Percentiles rank a stretch among this genome's conserved stretches.
phyloP scores from a whole-genome alignment of 2,888 invertebrate species.

The Amphimallon solstitiale region DNA sequence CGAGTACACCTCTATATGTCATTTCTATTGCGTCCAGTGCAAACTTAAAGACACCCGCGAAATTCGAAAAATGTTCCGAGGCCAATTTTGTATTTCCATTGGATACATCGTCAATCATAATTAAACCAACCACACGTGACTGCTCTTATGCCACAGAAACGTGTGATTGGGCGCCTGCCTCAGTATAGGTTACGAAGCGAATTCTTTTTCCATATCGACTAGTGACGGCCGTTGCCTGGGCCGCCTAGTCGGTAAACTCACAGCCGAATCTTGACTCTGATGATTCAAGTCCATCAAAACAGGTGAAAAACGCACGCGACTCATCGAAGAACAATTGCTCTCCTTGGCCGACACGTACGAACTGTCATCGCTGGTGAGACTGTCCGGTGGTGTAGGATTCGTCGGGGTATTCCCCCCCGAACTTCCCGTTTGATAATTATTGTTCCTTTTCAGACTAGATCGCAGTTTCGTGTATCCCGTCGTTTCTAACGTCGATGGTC shows the following conservation, averaged over 20 bases:
- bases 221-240: constrained; percentile 64
- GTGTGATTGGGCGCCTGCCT: constrained; percentile 13
- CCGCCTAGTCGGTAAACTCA: constrained; percentile 66
- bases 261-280: constrained; percentile 66
- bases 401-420: constrained; percentile 72
- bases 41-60: too few species aligned
- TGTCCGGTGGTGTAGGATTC: constrained; percentile 87
- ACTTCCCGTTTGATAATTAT: constrained; percentile 51
- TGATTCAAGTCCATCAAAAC: constrained; percentile 72
- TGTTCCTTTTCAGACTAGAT: constrained; percentile 82
- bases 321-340: constrained; percentile 71
- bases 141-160: constrained; percentile 14
- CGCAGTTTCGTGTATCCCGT: constrained; percentile 73
- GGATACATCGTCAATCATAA: constrained; percentile 5
- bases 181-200: constrained; percentile 64
- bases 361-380: constrained; percentile 86
- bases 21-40: too few species aligned
- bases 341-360: constrained; percentile 89
- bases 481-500: constrained; percentile 75
- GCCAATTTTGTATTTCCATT: constrained; percentile 4
- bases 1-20: too few species aligned
- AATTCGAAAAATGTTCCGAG: too few species aligned
- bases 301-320: constrained; percentile 82
- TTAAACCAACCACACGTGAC: constrained; percentile 29
- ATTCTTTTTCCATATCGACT: constrained; percentile 67